These are phyloP conservation scores for Naso thynnoides DNA, from an alignment of 2,797 vertebrate genomes.

Conservation along the genomic window DNA sequence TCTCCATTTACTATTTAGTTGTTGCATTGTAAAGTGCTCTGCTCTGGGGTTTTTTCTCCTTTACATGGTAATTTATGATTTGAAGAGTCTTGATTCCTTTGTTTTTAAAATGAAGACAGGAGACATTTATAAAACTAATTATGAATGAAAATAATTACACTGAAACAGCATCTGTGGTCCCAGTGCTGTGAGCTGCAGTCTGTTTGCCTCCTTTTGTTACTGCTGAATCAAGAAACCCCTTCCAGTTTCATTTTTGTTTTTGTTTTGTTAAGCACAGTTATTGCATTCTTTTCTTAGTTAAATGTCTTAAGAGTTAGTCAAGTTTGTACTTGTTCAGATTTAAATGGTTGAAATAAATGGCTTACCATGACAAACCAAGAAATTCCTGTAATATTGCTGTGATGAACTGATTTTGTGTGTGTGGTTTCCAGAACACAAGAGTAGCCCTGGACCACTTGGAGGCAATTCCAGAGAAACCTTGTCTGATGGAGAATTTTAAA, in stretches of 20 bases:
- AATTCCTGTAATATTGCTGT: not conserved
- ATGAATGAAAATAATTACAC: not conserved
- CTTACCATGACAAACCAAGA: not conserved
- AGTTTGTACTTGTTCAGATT: not conserved
- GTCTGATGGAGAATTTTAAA: conserved; percentile 89
- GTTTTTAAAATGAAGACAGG: not conserved
- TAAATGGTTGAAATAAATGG: not conserved
- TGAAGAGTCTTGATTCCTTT: not conserved
- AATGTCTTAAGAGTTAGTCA: not conserved
- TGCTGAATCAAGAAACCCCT: not conserved
- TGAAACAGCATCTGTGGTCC: not conserved
- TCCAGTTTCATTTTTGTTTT: not conserved
- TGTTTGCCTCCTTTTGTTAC: not conserved
- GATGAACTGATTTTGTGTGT: not conserved
- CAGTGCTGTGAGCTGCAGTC: not conserved
- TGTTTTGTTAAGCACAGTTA: not conserved
- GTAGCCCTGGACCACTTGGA: conserved; percentile 92
- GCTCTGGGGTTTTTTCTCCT: not conserved
- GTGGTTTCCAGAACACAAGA: conserved; percentile 86
- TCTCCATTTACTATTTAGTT: conserved; percentile 7
- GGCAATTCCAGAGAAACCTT: conserved; percentile 91
- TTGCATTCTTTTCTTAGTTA: not conserved
- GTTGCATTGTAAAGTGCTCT: not conserved
- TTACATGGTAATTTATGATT: not conserved
- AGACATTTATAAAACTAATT: not conserved